phyloP scores from a whole-genome alignment of 2,797 vertebrate genomes.

The Pseudocheirus occidentalis region DNA sequence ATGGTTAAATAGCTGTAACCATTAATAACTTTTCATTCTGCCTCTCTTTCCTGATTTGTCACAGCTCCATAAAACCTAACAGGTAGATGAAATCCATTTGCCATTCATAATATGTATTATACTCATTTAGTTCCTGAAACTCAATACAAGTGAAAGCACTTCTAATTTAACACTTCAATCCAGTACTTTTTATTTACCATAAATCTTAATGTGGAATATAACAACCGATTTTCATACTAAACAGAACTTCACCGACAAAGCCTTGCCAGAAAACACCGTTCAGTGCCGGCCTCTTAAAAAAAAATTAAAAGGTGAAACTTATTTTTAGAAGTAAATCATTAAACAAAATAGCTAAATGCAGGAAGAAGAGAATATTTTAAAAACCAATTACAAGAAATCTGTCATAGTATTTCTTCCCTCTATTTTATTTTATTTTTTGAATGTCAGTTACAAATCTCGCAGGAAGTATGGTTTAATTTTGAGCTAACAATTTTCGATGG shows the following conservation, averaged over 20 bases:
- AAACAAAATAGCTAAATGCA: background rate
- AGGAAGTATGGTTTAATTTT: background rate
- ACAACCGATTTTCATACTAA: slow-evolving; percentile 32
- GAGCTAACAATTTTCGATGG: background rate
- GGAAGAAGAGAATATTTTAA: background rate
- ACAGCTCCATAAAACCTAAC: slow-evolving; percentile 68
- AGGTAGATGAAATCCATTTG: slow-evolving; percentile 64
- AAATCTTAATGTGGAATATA: slow-evolving; percentile 22
- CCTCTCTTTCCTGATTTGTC: slow-evolving; percentile 74
- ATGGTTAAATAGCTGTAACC: slow-evolving; percentile 65
- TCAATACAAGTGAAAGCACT: slow-evolving; percentile 22
- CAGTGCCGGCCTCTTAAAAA: background rate
- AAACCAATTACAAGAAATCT: slow-evolving; percentile 33
- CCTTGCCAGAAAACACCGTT: slow-evolving; percentile 7
- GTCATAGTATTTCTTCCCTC: slow-evolving; percentile 22
- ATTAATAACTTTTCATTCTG: slow-evolving; percentile 76
- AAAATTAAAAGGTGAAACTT: background rate
- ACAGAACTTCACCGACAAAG: background rate
- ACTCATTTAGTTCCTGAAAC: slow-evolving; percentile 31
- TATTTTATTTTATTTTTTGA: background rate
- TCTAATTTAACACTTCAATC: slow-evolving; percentile 1
- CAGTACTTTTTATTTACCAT: background rate
- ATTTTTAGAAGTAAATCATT: background rate
- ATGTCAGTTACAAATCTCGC: background rate
- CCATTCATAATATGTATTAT: slow-evolving; percentile 22